These are phyloP conservation scores for Conchocele bisecta DNA, from an alignment of 2,888 invertebrate species.

Conservation along the genomic window DNA sequence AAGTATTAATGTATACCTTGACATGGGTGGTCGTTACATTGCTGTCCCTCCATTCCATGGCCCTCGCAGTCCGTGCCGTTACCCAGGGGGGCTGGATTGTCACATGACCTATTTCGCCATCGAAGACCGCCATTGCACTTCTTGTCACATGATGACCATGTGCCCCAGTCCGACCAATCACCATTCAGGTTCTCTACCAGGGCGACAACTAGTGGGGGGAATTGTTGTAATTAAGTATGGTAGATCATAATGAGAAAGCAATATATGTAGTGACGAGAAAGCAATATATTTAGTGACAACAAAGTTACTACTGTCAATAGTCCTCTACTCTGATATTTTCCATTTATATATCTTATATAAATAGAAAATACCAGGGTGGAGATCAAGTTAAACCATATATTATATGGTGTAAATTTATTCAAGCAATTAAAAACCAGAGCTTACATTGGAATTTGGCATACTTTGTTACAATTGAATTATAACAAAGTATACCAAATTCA, in stretches of 20 bases:
- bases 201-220: constrained; percentile 21
- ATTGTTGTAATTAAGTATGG: background rate
- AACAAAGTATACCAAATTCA: too few relatives aligned
- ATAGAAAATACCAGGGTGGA: too few relatives aligned
- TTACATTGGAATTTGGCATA: too few relatives aligned
- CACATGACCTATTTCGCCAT: constrained; percentile 84
- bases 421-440: too few relatives aligned
- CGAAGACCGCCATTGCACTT: constrained; percentile 90
- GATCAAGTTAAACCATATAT: too few relatives aligned
- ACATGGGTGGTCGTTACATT: constrained; percentile 90
- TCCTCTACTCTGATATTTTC: too few relatives aligned
- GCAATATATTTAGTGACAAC: background rate
- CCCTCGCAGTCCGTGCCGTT: constrained; percentile 84
- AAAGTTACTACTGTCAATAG: background rate
- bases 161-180: constrained; percentile 86
- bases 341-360: too few relatives aligned
- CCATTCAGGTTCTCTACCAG: constrained; percentile 70
- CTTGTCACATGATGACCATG: constrained; percentile 88
- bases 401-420: too few relatives aligned
- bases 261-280: background rate
- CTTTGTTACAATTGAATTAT: too few relatives aligned
- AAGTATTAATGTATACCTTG: constrained; percentile 85
- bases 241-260: background rate
- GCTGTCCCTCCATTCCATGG: constrained; percentile 86
- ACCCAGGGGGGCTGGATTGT: constrained; percentile 78